These are phyloP conservation scores for Drosophila obscura DNA, from an alignment of 1,140 invertebrate species.

Conservation along the genomic window DNA sequence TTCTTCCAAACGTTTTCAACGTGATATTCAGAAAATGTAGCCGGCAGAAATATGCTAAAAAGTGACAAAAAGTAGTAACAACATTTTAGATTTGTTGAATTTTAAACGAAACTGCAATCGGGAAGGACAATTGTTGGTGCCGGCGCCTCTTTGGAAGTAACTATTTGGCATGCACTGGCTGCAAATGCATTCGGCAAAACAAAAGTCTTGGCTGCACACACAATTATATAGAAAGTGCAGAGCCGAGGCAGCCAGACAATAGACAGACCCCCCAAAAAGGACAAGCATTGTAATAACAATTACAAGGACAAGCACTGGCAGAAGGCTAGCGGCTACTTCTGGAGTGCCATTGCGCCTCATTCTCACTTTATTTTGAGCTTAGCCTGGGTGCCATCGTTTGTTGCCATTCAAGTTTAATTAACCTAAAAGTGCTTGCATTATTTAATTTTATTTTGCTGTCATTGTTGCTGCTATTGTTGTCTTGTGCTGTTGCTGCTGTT, in stretches of 20 bases:
- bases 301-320: conserved; percentile 59
- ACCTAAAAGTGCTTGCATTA: conserved; percentile 81
- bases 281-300: conserved; percentile 79
- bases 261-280: conserved; percentile 48
- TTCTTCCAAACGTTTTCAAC: conserved; percentile 32
- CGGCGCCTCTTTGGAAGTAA: conserved; percentile 1
- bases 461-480: conserved; percentile 34
- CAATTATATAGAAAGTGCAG: conserved; percentile 75
- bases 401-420: conserved; percentile 79
- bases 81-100: too few relatives aligned
- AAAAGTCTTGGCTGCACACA: conserved; percentile 53
- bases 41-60: too few relatives aligned
- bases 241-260: conserved; percentile 58
- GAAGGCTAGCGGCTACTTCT: conserved; percentile 19
- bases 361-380: conserved; percentile 61
- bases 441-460: conserved; percentile 76
- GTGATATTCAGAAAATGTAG: background rate
- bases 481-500: background rate
- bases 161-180: conserved; percentile 55
- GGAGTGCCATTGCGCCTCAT: conserved; percentile 22
- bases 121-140: background rate
- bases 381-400: conserved; percentile 63
- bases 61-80: too few relatives aligned
- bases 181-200: conserved; percentile 52
- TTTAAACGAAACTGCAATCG: background rate